Percentiles rank a stretch among this genome's conserved stretches.
Evolutionary conservation across 2,113 vertebrate species (phyloP).

Genomic region (Neomonachus schauinslandi): DNA sequence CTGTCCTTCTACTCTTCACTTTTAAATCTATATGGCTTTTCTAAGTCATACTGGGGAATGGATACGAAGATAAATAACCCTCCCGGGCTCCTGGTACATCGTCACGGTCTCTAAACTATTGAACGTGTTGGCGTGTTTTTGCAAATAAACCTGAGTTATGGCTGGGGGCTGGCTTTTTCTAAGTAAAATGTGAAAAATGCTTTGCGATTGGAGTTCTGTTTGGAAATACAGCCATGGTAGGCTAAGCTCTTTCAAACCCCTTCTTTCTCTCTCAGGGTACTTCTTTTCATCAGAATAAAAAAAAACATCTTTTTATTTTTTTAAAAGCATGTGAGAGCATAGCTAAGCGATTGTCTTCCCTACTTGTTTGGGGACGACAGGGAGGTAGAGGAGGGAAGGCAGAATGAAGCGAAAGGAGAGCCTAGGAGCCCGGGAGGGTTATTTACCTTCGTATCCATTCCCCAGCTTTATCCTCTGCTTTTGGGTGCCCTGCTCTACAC

Average conservation of each 20-base stretch:
- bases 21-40: background rate
- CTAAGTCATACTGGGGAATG: no score
- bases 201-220: background rate
- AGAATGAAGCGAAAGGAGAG: background rate
- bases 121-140: background rate
- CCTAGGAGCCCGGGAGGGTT: rapidly evolving
- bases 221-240: background rate
- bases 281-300: background rate
- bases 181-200: background rate
- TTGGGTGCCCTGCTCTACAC: background rate
- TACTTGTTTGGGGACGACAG: background rate
- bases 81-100: background rate
- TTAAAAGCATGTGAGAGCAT: background rate
- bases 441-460: background rate
- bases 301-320: background rate
- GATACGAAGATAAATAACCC: no score
- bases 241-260: background rate
- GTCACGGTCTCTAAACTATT: background rate
- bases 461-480: background rate
- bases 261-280: background rate
- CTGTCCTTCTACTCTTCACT: background rate
- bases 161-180: background rate
- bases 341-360: background rate
- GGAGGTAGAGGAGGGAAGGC: background rate
- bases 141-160: slow-evolving; percentile 2